A percentile compares a stretch with the other conserved stretches of the same genome.
Evolutionary conservation across 1,140 invertebrate genomes (phyloP).

Genomic region (Vanessa atalanta): DNA sequence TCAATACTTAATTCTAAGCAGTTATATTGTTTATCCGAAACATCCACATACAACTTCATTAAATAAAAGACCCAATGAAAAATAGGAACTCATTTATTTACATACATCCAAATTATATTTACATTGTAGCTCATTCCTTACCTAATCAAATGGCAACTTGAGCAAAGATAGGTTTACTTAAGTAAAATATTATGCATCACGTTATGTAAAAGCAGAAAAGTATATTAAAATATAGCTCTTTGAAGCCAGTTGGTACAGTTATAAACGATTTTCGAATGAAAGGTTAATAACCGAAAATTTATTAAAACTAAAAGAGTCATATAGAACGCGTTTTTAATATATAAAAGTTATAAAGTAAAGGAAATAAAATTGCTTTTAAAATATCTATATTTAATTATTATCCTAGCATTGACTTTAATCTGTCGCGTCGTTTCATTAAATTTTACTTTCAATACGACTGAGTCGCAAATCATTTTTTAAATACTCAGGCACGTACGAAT

Average conservation of each 20-base stretch:
- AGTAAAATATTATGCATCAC: constrained; percentile 54
- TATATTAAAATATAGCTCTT: background rate
- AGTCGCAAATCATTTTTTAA: background rate
- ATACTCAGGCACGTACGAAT: background rate
- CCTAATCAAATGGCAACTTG: constrained; percentile 74
- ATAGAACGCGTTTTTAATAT: too few species aligned
- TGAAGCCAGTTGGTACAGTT: background rate
- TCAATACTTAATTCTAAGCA: background rate
- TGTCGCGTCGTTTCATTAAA: too few species aligned
- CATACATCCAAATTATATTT: constrained; percentile 66
- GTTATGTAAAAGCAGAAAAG: constrained; percentile 12
- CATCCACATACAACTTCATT: background rate
- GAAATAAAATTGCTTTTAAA: too few species aligned
- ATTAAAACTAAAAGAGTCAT: background rate
- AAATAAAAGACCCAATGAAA: constrained; percentile 60
- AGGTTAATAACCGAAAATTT: background rate
- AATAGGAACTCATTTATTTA: constrained; percentile 80
- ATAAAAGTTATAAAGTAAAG: too few species aligned
- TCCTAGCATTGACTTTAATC: too few species aligned
- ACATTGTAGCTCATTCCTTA: constrained; percentile 57
- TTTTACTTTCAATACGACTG: too few species aligned
- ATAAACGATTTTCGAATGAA: background rate
- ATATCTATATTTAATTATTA: too few species aligned
- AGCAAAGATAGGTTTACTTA: constrained; percentile 58
- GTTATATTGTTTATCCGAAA: too few species aligned